Evolutionary conservation across 2,888 invertebrate species (phyloP).

Genomic region (Hirtodrosophila duncani): DNA sequence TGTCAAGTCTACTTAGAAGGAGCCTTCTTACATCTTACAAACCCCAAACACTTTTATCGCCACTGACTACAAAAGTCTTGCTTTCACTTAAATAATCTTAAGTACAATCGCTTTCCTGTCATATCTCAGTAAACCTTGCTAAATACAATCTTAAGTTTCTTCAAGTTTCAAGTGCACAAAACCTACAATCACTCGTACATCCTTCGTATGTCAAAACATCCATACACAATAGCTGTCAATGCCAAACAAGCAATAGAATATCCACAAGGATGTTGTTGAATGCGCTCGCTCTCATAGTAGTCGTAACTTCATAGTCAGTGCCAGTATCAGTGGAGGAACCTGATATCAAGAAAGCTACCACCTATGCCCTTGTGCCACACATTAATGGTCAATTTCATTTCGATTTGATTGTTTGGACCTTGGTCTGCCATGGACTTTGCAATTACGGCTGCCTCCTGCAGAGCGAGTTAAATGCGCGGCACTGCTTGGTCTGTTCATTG

Average conservation of each 20-base stretch:
- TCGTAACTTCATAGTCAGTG: conserved; percentile 3
- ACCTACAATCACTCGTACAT: conserved; percentile 22
- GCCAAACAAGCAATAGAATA: conserved; percentile 21
- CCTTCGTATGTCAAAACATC: conserved; percentile 43
- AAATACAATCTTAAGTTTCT: too few species aligned
- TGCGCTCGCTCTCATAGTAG: too few species aligned
- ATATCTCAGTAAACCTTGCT: too few species aligned
- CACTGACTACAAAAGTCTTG: too few species aligned
- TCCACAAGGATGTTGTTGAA: too few species aligned
- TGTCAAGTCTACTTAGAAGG: too few species aligned
- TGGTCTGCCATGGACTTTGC: conserved; percentile 51
- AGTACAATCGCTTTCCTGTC: too few species aligned
- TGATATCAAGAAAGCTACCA: conserved; percentile 6
- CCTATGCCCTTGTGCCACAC: conserved; percentile 30
- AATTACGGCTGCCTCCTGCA: conserved; percentile 67
- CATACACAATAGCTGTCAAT: conserved; percentile 45
- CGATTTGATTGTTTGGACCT: conserved; percentile 58
- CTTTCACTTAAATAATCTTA: too few species aligned
- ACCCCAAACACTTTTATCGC: too few species aligned
- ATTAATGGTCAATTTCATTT: conserved; percentile 74
- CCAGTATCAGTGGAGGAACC: too few species aligned
- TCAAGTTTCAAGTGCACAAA: too few species aligned
- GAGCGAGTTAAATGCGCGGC: conserved; percentile 52
- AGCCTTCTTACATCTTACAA: too few species aligned
- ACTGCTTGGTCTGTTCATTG: conserved; percentile 19